phyloP scores from a whole-genome alignment of 2,113 vertebrate genomes.

The Zosterops borbonicus region DNA sequence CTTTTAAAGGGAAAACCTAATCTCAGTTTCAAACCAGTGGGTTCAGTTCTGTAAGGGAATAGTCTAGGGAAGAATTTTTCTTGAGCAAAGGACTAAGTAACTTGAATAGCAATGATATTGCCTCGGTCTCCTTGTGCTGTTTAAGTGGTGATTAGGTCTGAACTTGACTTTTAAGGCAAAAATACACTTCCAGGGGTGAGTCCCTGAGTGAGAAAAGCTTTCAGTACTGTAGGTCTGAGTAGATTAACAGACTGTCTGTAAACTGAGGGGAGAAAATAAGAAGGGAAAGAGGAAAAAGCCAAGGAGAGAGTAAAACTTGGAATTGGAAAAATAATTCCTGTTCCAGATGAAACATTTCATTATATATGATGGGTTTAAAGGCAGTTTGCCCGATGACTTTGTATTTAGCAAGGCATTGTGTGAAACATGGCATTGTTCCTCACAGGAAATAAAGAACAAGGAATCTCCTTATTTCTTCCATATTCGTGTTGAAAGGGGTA shows the following conservation, averaged over 20 bases:
- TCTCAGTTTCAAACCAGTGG: background rate
- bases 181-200: background rate
- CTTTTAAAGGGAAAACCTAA: background rate
- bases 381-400: background rate
- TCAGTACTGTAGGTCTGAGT: constrained; percentile 11
- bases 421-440: constrained; percentile 65
- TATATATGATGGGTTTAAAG: background rate
- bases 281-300: background rate
- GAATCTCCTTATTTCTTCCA: constrained; percentile 46
- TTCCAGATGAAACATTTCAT: constrained; percentile 54
- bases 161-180: constrained; percentile 7
- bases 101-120: background rate
- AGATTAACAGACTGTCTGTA: constrained; percentile 46
- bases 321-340: constrained; percentile 11
- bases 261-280: background rate
- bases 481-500: background rate
- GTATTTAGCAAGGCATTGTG: constrained; percentile 43
- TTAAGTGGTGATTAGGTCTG: constrained; percentile 13
- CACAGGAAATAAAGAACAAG: constrained; percentile 65
- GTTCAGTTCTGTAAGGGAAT: background rate
- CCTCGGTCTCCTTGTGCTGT: background rate
- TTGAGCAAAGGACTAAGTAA: background rate
- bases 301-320: background rate
- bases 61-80: constrained; percentile 18
- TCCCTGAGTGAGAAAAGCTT: background rate